phyloP scores from a whole-genome alignment of 2,797 vertebrate genomes.

The Pyrrhura leucotis region DNA sequence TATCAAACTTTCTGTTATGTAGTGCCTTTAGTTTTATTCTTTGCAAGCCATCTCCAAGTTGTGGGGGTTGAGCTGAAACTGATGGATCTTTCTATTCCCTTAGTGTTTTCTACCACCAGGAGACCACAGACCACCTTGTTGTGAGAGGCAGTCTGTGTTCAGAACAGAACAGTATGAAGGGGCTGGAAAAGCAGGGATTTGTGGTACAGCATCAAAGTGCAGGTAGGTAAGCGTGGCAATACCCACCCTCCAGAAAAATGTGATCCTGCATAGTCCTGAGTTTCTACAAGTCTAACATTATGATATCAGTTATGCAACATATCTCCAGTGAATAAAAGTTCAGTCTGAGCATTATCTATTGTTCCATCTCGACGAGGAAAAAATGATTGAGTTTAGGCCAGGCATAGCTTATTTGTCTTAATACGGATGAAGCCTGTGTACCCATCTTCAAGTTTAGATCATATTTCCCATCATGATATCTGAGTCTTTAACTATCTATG shows the following conservation, averaged over 20 bases:
- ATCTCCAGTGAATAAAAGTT: slow-evolving; percentile 13
- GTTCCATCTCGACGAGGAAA: slow-evolving; percentile 12
- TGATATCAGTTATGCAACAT: background rate
- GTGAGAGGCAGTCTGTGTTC: background rate
- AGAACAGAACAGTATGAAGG: background rate
- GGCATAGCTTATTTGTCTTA: slow-evolving; percentile 2
- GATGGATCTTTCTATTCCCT: background rate
- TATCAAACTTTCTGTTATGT: background rate
- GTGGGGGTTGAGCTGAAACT: background rate
- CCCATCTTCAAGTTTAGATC: slow-evolving; percentile 1
- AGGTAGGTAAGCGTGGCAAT: background rate
- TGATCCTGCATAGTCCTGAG: background rate
- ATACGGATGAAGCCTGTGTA: background rate
- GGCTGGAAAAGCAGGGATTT: background rate
- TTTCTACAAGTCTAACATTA: background rate
- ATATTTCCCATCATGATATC: background rate
- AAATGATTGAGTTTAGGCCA: background rate
- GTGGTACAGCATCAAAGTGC: background rate
- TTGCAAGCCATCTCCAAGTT: background rate
- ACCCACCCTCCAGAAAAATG: slow-evolving; percentile 19
- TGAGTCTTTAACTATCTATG: background rate
- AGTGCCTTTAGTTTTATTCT: background rate
- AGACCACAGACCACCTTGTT: background rate
- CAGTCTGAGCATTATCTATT: background rate
- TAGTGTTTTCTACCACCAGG: background rate